Base-by-base conservation (phyloP, 2,113 vertebrate species). In the Bufo bufo region DNA sequence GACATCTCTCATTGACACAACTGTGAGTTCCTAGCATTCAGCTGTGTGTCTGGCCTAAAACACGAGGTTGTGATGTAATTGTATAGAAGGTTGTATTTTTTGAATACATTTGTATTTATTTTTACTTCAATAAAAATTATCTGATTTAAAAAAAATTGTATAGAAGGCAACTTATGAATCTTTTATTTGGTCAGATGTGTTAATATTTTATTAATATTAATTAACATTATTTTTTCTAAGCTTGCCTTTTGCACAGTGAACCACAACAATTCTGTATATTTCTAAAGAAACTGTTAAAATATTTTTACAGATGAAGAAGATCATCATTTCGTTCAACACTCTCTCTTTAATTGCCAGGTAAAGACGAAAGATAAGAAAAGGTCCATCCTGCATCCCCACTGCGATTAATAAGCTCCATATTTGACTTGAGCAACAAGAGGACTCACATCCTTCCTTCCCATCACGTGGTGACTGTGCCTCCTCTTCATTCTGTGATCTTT, bases 221-320 rank as follows among this genome's bases (percentile, higher is more conserved):
- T 52, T 52, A 52, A 6, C 5, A 9, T 52, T 1, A 6, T 52
- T 52, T 52, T 52, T 80, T 79, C 5, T 59, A 43, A 0, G 23
- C 11, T 81, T 63, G 3, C 56, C 11, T 3, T 45, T 33, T 61
- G 12, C 33, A 81, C 43, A 63, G 2, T 81, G 63, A 65, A 89
- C 92, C 83, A 95, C 93, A 66, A 91, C 88, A 75, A 95, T 95
- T 71, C 95, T 91, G 89, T 95, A 95, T 33, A 95, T 84, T 90
- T 95, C 94, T 84, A 96, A 81, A n/a, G 94, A 91, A 71, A 95
- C 93, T 0, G 94, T 90, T 2, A 96, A 92, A 56, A 95, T 94
- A 90, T 95, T 96, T 90, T 96, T 95, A 89, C 94, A 95, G 43
- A 93, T 94, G 89, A 95, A 95, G 86, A 94, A 95, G 58, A 95